phyloP scores from a whole-genome alignment of 2,797 vertebrate species.

The Neopelma chrysocephalum region DNA sequence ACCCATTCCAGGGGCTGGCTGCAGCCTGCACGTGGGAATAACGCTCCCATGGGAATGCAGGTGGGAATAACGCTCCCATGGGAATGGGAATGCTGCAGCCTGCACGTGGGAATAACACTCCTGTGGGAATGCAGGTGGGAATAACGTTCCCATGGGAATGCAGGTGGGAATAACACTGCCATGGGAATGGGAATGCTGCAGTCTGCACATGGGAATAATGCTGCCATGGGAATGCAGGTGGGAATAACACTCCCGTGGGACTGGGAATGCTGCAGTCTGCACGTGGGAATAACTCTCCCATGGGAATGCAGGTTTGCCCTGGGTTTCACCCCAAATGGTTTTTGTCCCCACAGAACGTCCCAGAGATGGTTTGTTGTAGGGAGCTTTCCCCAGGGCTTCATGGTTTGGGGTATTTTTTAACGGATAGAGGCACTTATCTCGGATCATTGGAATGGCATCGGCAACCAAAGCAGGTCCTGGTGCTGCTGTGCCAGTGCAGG shows the following conservation, averaged over 20 bases:
- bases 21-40: not conserved
- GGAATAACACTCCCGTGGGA: not conserved
- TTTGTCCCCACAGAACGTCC: not conserved
- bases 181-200: too few species aligned
- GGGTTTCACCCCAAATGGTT: rapidly evolving
- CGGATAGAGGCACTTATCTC: rapidly evolving
- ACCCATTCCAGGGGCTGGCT: not conserved
- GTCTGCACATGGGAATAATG: not conserved
- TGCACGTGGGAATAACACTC: not conserved
- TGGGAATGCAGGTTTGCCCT: not conserved
- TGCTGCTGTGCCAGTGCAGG: rapidly evolving
- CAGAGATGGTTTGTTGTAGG: rapidly evolving
- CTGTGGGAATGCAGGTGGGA: not conserved
- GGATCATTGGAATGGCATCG: rapidly evolving
- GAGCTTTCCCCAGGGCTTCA: not conserved
- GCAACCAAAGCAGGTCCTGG: rapidly evolving
- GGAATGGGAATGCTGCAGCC: not conserved
- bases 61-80: not conserved
- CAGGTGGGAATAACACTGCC: not conserved
- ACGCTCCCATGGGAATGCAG: not conserved
- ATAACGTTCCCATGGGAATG: not conserved
- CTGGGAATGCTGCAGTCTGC: not conserved
- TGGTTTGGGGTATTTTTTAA: rapidly evolving
- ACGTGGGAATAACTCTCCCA: not conserved
- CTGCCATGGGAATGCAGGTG: not conserved